These are phyloP conservation scores for Diaphora mendica DNA, from an alignment of 2,888 invertebrate species.

Conservation along the genomic window DNA sequence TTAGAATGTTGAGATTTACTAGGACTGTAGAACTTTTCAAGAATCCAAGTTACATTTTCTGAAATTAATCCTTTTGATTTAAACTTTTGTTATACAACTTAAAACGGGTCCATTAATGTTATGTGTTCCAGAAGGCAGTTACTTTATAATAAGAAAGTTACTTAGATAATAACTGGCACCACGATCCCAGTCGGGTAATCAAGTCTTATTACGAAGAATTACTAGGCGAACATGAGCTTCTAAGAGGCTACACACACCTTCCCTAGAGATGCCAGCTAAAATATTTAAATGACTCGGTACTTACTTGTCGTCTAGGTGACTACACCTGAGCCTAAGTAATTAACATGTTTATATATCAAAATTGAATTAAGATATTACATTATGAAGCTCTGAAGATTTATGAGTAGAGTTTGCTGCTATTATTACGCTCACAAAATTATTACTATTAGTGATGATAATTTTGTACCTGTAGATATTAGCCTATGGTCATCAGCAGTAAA, in stretches of 20 bases:
- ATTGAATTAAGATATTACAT: neutral
- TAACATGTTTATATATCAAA: slow-evolving; percentile 10
- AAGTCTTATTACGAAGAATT: slow-evolving; percentile 28
- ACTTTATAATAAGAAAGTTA: slow-evolving; percentile 8
- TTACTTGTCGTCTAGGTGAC: slow-evolving; percentile 15
- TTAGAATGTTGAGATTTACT: neutral
- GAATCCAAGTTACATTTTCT: no score
- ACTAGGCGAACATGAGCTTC: slow-evolving; percentile 41
- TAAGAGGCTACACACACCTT: slow-evolving; percentile 32
- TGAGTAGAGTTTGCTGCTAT: neutral
- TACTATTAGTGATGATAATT: no score
- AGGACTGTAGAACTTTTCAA: neutral
- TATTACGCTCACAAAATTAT: neutral
- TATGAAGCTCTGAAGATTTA: neutral
- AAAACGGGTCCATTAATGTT: neutral
- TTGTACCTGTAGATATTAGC: neutral
- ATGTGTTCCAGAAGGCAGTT: neutral
- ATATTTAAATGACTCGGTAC: slow-evolving; percentile 33
- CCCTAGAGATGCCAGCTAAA: slow-evolving; percentile 23
- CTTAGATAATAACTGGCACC: slow-evolving; percentile 4
- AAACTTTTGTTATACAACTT: neutral
- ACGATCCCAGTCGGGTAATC: slow-evolving; percentile 13
- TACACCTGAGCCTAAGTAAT: slow-evolving; percentile 21
- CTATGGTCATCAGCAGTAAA: neutral
- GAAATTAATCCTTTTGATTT: neutral